Evolutionary conservation across 2,888 invertebrate genomes (phyloP).

Genomic region (Apodemia zela): DNA sequence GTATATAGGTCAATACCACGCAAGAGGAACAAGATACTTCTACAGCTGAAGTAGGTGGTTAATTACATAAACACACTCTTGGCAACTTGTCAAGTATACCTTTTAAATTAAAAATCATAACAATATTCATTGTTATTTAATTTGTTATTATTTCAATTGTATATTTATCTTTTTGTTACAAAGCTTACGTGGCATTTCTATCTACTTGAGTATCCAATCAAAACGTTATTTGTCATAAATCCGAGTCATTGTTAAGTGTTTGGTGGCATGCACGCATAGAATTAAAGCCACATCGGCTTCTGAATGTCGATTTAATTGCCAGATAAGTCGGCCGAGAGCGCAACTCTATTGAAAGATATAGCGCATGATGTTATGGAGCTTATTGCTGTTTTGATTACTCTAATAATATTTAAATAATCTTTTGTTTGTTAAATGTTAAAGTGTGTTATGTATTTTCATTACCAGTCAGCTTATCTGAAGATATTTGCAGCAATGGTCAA

Average conservation of each 20-base stretch:
- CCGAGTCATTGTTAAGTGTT: slow-evolving; percentile 72
- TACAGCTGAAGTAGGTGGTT: not conserved
- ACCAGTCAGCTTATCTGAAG: slow-evolving; percentile 22
- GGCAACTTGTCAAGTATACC: not conserved
- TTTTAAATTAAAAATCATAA: slow-evolving; percentile 11
- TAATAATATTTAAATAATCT: slow-evolving; percentile 12
- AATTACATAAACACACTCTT: not conserved
- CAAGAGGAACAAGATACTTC: no score
- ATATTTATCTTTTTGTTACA: slow-evolving; percentile 17
- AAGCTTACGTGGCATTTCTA: slow-evolving; percentile 33
- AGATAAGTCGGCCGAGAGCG: slow-evolving; percentile 70
- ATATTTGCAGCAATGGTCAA: slow-evolving; percentile 49
- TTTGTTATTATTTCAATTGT: slow-evolving; percentile 16
- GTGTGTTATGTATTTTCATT: not conserved
- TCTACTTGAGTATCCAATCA: slow-evolving; percentile 56
- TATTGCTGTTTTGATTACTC: slow-evolving; percentile 16
- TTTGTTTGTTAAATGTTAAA: not conserved
- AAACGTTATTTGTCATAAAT: slow-evolving; percentile 77
- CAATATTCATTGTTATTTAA: slow-evolving; percentile 31
- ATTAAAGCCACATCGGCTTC: slow-evolving; percentile 60
- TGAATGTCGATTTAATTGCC: slow-evolving; percentile 80
- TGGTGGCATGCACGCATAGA: slow-evolving; percentile 61
- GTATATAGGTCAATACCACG: no score
- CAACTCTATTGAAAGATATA: slow-evolving; percentile 74
- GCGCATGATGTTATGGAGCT: slow-evolving; percentile 57